Base-by-base conservation (phyloP, 2,113 vertebrate species). In the Empidonax traillii region DNA sequence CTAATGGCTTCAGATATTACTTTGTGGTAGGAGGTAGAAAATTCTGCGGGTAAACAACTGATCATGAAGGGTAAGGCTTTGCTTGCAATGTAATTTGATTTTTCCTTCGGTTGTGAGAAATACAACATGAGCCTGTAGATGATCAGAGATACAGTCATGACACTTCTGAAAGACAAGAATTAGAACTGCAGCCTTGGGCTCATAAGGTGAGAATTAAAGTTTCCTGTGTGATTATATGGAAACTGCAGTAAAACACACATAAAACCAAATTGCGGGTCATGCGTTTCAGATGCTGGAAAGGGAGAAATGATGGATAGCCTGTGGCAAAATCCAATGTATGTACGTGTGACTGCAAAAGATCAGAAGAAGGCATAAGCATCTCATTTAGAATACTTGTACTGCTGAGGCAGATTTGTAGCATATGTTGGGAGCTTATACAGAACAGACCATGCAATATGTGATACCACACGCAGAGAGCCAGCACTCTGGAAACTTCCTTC, bases 141-240 rank as follows among this genome's bases (percentile, higher is more conserved):
- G 87, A 71, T 80, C n/a, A 65, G 53, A 72, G 52, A 49, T 52
- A 21, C 16, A 63, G 66, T 13, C 33, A 30, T 30, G 79, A 78
- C n/a, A 49, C 65, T 72, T 90, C 20, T 58, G 66, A 81, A 89
- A 76, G 56, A 56, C 35, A 21, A 67, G 39, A 22, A 46, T 90
- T 86, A 73, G 56, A 82, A 30, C 23, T 65, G 74, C 76, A 84
- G 53, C 53, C 88, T 82, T 73, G 63, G 77, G 53, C 76, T 92
- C 86, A 72, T 90, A 89, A 94, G 46, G 86, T 89, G 93, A 96
- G 96, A 96, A 96, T 95, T 93, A 85, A 87, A 69, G 92, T 72
- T 93, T 90, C 69, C 69, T 89, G 61, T 84, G 52, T 83, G 72
- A 93, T 96, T 95, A 87, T 72, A 82, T 92, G 83, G 95, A 96